A percentile compares a stretch with the other conserved stretches of the same genome.
These are phyloP conservation scores for Myotis planiceps DNA, from an alignment of 2,797 vertebrate species.

Conservation along the genomic window DNA sequence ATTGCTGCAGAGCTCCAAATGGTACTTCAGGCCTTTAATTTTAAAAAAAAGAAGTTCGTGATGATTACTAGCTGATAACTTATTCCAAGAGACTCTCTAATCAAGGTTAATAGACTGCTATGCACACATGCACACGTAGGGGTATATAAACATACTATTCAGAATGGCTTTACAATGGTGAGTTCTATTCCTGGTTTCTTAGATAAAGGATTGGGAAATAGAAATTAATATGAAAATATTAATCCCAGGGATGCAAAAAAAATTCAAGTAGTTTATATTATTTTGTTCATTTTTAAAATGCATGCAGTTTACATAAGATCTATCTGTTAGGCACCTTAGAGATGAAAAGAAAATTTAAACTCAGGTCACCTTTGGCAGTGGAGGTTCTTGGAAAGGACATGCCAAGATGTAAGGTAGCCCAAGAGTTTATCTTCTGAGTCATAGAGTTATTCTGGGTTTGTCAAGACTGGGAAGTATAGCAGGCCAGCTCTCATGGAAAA, in stretches of 20 bases:
- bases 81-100: neutral
- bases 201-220: neutral
- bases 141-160: neutral
- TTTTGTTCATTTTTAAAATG: neutral
- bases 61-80: neutral
- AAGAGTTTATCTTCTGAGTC: slow-evolving; percentile 35
- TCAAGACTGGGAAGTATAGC: neutral
- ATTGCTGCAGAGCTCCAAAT: neutral
- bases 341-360: neutral
- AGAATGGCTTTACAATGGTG: slow-evolving; percentile 27
- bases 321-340: slow-evolving; percentile 21
- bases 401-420: neutral
- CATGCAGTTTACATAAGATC: neutral
- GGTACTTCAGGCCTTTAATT: neutral
- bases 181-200: slow-evolving; percentile 30
- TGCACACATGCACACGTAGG: neutral
- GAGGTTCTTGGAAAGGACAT: neutral
- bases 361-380: neutral
- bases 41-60: neutral
- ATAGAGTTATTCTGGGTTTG: neutral
- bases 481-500: slow-evolving; percentile 32
- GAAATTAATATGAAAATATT: neutral
- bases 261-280: slow-evolving; percentile 34
- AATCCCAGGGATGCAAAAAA: neutral
- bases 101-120: neutral